Evolutionary conservation across 2,797 vertebrate genomes (phyloP).

Genomic region (Neopelma chrysocephalum): DNA sequence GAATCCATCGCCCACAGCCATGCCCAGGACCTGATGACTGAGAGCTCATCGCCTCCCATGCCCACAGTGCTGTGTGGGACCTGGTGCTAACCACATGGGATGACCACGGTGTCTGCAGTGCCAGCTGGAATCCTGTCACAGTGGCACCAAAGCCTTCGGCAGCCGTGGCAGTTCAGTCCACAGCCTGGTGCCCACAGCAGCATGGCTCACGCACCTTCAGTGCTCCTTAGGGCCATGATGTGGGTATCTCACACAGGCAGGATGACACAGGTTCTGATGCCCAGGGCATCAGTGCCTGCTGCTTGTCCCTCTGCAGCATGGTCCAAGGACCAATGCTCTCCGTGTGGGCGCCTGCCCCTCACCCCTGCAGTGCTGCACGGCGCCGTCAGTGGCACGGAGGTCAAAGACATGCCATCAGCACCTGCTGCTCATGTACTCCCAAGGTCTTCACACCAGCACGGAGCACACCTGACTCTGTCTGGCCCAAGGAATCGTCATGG

Average conservation of each 20-base stretch:
- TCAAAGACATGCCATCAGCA: not conserved
- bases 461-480: not conserved
- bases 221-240: not conserved
- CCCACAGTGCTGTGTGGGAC: not conserved
- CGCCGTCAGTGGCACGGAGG: rapidly evolving
- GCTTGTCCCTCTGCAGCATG: not conserved
- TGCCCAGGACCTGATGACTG: rapidly evolving
- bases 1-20: rapidly evolving
- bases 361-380: not conserved
- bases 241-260: not conserved
- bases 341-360: not conserved
- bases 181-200: not conserved
- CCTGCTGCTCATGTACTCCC: not conserved
- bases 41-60: rapidly evolving
- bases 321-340: rapidly evolving
- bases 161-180: not conserved
- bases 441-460: not conserved
- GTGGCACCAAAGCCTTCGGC: rapidly evolving
- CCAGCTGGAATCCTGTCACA: not conserved
- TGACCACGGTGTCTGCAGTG: rapidly evolving
- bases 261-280: not conserved
- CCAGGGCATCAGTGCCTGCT: not conserved
- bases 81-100: not conserved
- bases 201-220: not conserved
- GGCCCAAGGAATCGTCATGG: not conserved